phyloP scores from a whole-genome alignment of 2,113 vertebrate species.

The Oryctolagus cuniculus region DNA sequence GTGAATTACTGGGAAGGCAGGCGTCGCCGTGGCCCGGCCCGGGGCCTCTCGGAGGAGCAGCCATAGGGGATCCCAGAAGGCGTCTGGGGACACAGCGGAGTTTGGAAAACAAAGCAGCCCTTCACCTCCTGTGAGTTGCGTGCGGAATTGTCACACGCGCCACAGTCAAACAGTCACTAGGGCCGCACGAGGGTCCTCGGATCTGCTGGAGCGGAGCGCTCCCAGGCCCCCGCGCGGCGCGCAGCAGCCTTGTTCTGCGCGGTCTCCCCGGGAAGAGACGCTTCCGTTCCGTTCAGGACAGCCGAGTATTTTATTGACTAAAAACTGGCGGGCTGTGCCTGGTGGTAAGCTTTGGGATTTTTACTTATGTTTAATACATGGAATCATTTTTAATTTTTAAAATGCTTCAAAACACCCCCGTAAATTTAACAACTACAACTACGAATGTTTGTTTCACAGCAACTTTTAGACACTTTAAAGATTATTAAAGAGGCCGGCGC shows the following conservation, averaged over 20 bases:
- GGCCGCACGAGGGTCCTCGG: background rate
- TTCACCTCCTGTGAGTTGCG: background rate
- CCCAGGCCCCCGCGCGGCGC: background rate
- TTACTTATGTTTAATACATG: conserved; percentile 56
- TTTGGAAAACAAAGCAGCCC: conserved; percentile 1
- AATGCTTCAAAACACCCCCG: conserved; percentile 25
- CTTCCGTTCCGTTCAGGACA: background rate
- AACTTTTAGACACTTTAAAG: conserved; percentile 54
- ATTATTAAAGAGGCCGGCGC: background rate
- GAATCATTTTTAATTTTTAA: background rate
- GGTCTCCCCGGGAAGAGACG: background rate
- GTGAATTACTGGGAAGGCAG: background rate
- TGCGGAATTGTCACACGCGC: background rate
- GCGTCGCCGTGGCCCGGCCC: background rate
- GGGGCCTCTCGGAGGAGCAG: background rate
- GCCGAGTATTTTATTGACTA: conserved; percentile 14
- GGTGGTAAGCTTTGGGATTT: conserved; percentile 8
- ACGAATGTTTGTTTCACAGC: conserved; percentile 18
- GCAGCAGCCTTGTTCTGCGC: too few relatives aligned
- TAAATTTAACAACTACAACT: conserved; percentile 28
- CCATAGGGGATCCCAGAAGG: background rate
- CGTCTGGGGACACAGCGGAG: background rate
- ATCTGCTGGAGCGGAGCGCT: background rate
- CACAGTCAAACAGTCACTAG: background rate
- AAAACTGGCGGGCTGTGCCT: background rate